Base-by-base conservation (phyloP, 2,888 invertebrate species). In the Tachystola acroxantha region DNA sequence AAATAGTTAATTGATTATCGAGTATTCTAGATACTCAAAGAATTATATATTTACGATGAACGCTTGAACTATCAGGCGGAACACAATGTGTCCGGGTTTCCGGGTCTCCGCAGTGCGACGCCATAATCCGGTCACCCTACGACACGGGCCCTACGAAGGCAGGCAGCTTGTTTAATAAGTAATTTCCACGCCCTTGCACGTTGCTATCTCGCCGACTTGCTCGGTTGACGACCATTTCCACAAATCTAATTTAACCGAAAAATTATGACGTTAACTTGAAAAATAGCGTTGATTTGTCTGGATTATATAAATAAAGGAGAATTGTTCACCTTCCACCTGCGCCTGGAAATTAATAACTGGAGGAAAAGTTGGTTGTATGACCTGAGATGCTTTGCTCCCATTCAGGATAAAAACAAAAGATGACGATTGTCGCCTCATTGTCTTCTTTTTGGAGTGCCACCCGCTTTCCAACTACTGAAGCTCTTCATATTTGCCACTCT, bases 31-130 rank as follows among this genome's bases (percentile, higher is more conserved):
- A n/a, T n/a, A n/a, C n/a, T n/a, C n/a, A n/a, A n/a, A n/a, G n/a
- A n/a, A n/a, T n/a, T n/a, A n/a, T n/a, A n/a, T n/a, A n/a, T n/a
- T n/a, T n/a, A n/a, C n/a, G n/a, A n/a, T n/a, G n/a, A n/a, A n/a
- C n/a, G n/a, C n/a, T n/a, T n/a, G n/a, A n/a, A n/a, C n/a, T n/a
- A n/a, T 16, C 16, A 4, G 16, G 3, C 16, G 16, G 16, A 16
- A 16, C 16, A 16, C 16, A 16, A 16, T 3, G 11, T 10, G 11
- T 33, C 32, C 30, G 26, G 34, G 33, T 36, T 26, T 13, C 69
- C 64, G 55, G 60, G 40, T 58, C 7, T 58, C 66, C 74, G 77
- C 76, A 77, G 48, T 76, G 77, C 74, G 77, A 49, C 70, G 62
- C 50, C 54, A 55, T 68, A 60, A 66, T 65, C 62, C 57, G 61